Conservation (phyloP, 35 echinoderm and acorn worm species). For the Chiridota heheva region DNA sequence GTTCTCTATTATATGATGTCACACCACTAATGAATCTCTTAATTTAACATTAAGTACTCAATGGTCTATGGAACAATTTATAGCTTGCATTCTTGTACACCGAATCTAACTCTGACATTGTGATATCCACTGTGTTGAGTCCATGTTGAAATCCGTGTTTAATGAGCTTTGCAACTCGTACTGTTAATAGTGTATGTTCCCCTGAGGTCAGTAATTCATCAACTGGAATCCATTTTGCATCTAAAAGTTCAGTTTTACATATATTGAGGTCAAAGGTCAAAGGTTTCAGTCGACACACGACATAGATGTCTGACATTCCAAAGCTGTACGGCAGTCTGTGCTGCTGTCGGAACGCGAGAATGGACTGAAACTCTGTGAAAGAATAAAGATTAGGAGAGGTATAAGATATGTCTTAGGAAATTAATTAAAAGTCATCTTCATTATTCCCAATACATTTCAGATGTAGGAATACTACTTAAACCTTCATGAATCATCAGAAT, state of each 20-base stretch:
- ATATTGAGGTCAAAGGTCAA: conserved; percentile 93
- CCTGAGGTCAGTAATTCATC: conserved; percentile 40
- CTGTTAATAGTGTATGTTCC: conserved; percentile 61
- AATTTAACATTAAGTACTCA: too few species aligned
- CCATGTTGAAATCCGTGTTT: conserved; percentile 54
- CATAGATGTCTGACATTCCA: conserved; percentile 90
- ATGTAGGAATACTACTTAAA: too few species aligned
- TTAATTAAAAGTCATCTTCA: too few species aligned
- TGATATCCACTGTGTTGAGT: conserved; percentile 73
- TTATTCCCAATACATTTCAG: too few species aligned
- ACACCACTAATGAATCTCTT: too few species aligned
- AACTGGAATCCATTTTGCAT: conserved; percentile 81
- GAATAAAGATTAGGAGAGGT: background rate
- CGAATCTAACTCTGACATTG: conserved; percentile 73
- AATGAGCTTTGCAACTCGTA: conserved; percentile 56
- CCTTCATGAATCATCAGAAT: too few species aligned
- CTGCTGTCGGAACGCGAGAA: conserved; percentile 90
- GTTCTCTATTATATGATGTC: too few species aligned
- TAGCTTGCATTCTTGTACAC: conserved; percentile 78
- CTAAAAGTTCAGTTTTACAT: conserved; percentile 64
- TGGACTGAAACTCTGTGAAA: conserved; percentile 82
- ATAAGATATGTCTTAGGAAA: too few species aligned
- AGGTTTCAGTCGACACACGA: conserved; percentile 78
- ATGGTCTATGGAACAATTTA: conserved; percentile 81
- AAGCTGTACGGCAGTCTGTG: conserved; percentile 82